Evolutionary conservation across 2,113 vertebrate genomes (phyloP).

Genomic region (Regulus satrapa): DNA sequence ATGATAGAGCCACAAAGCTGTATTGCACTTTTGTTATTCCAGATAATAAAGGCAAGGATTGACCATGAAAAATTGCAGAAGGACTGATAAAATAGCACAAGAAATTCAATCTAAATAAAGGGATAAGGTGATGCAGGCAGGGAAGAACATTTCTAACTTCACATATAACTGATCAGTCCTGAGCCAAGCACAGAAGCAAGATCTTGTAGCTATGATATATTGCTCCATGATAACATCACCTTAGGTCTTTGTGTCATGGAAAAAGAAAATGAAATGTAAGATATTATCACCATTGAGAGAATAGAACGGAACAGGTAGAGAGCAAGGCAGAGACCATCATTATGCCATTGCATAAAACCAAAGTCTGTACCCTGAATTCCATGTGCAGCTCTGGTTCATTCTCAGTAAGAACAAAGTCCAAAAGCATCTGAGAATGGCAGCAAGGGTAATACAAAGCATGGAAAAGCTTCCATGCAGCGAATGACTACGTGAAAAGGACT

Average conservation of each 20-base stretch:
- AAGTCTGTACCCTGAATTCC: not conserved
- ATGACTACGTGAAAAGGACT: not conserved
- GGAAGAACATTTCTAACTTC: slow-evolving; percentile 6
- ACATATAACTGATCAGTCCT: not conserved
- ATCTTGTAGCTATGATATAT: not conserved
- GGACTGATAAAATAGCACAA: slow-evolving; percentile 1
- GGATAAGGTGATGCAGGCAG: not conserved
- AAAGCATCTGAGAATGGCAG: not conserved
- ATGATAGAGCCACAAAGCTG: not conserved
- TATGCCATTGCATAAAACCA: not conserved
- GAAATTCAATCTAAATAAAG: slow-evolving; percentile 5
- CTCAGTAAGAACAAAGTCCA: not conserved
- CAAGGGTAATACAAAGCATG: not conserved
- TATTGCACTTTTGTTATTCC: not conserved
- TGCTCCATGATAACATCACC: not conserved
- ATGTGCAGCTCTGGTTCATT: not conserved
- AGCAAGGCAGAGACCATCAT: not conserved
- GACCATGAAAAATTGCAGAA: not conserved
- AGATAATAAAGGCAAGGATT: not conserved
- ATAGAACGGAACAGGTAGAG: not conserved
- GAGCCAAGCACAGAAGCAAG: not conserved
- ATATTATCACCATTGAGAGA: not conserved
- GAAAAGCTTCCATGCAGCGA: not conserved
- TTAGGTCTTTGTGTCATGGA: not conserved
- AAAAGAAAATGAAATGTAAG: slow-evolving; percentile 1